Evolutionary conservation across 2,113 vertebrate species (phyloP).

Genomic region (Tiliqua scincoides): DNA sequence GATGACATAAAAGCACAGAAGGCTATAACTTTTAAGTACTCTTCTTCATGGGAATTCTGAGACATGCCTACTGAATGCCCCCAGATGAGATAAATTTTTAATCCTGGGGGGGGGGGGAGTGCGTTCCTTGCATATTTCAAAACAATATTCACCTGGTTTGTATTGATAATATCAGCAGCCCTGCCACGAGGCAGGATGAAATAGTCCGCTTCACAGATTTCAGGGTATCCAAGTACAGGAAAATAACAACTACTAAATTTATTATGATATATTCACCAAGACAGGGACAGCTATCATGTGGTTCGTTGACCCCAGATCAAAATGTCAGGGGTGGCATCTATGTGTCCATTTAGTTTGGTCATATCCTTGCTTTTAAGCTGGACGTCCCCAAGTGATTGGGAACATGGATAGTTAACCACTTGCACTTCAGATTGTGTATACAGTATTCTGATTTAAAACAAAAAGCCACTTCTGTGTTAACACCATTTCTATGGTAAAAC

Average conservation of each 20-base stretch:
- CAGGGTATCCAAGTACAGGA: too few relatives aligned
- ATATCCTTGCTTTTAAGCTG: too few relatives aligned
- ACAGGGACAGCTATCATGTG: too few relatives aligned
- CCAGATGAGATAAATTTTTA: slow-evolving; percentile 4
- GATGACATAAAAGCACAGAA: slow-evolving; percentile 20
- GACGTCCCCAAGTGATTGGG: too few relatives aligned
- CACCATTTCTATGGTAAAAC: not conserved
- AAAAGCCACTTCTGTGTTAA: not conserved
- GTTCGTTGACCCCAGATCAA: too few relatives aligned
- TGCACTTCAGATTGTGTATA: not conserved
- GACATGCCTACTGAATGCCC: not conserved
- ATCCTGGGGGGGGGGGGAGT: not conserved
- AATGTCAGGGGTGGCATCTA: too few relatives aligned
- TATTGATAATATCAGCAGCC: not conserved
- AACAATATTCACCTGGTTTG: not conserved
- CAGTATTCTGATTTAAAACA: not conserved
- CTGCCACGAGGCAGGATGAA: not conserved
- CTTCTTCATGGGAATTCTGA: slow-evolving; percentile 18
- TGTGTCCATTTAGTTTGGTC: too few relatives aligned
- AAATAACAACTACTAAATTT: too few relatives aligned
- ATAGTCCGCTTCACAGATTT: not conserved
- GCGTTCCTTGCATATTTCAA: not conserved
- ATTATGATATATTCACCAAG: too few relatives aligned
- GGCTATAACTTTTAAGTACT: slow-evolving; percentile 3
- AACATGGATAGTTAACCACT: too few relatives aligned